Conservation (phyloP, 1,140 invertebrate species). For the Adoxophyes honmai region DNA sequence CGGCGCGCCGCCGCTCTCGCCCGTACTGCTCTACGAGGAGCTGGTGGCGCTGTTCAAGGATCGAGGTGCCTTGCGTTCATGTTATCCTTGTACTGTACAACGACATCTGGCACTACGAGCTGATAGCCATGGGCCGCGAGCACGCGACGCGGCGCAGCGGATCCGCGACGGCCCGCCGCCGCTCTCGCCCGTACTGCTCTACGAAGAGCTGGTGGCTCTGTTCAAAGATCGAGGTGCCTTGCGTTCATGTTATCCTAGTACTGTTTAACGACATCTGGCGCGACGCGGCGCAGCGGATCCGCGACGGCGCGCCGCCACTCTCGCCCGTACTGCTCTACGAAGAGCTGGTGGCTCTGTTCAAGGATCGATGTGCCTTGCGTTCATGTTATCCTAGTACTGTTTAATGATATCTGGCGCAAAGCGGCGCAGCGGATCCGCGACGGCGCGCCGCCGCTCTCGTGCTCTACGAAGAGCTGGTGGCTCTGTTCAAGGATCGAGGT, state of each 20-base stretch:
- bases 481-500: background rate
- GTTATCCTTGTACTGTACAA: conserved; percentile 21
- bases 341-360: background rate
- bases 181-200: conserved; percentile 23
- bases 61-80: conserved; percentile 19
- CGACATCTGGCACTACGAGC: conserved; percentile 57
- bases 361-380: too few species aligned
- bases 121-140: conserved; percentile 50
- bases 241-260: background rate
- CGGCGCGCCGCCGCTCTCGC: conserved; percentile 19
- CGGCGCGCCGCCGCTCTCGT: background rate
- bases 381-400: too few species aligned
- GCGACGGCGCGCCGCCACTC: background rate
- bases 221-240: conserved; percentile 27
- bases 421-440: background rate
- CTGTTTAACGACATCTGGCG: background rate
- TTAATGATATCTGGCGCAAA: too few species aligned
- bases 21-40: conserved; percentile 19
- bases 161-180: conserved; percentile 11
- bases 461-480: background rate
- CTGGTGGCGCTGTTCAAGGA: conserved; percentile 24
- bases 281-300: background rate
- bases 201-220: conserved; percentile 18
- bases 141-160: conserved; percentile 22
- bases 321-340: background rate